Evolutionary conservation across 2,797 vertebrate species (phyloP).

Genomic region (Oophaga sylvatica): DNA sequence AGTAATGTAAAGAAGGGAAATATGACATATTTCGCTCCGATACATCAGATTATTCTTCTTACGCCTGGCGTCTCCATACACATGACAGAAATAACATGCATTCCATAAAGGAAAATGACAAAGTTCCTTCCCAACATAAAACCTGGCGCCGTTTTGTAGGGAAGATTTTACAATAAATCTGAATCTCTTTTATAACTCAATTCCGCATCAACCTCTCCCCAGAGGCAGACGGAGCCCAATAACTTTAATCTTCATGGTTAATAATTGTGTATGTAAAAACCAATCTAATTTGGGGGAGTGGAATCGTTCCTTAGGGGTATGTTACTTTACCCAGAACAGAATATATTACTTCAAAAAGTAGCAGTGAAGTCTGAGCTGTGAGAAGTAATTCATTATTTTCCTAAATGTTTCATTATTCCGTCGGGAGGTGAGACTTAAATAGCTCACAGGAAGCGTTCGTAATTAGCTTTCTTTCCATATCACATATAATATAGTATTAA

Average conservation of each 20-base stretch:
- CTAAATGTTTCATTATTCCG: conserved; percentile 72
- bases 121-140: not conserved
- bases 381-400: conserved; percentile 78
- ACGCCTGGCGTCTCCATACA: too few relatives aligned
- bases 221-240: conserved; percentile 66
- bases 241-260: conserved; percentile 73
- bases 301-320: conserved; percentile 72
- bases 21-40: not conserved
- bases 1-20: too few relatives aligned
- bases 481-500: conserved; percentile 75
- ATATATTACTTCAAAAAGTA: conserved; percentile 75
- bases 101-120: not conserved
- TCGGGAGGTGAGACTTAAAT: conserved; percentile 72
- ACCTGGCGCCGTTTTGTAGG: not conserved
- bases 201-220: conserved; percentile 62
- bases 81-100: not conserved
- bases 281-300: conserved; percentile 75
- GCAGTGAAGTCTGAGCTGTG: conserved; percentile 74
- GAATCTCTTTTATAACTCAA: conserved; percentile 62
- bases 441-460: conserved; percentile 73
- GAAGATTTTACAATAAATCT: conserved; percentile 44
- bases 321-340: conserved; percentile 73
- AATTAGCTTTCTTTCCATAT: conserved; percentile 77
- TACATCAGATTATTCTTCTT: not conserved
- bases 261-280: conserved; percentile 74